A percentile compares a stretch with the other conserved stretches of the same genome.
phyloP scores from a whole-genome alignment of 2,113 vertebrate genomes.

The Parus major region DNA sequence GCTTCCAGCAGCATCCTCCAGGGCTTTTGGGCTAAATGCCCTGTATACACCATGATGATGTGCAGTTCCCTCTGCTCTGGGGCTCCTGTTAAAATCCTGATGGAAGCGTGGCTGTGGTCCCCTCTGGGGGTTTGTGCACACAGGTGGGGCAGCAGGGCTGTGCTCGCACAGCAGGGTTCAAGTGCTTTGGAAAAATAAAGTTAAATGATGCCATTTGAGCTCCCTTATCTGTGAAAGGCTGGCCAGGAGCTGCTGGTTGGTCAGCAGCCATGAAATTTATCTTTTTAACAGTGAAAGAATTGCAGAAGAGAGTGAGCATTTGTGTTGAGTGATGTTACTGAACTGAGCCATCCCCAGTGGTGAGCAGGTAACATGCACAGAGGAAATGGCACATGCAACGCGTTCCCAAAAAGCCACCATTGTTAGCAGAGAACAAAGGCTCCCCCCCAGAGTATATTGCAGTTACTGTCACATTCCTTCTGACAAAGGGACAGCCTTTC shows the following conservation, averaged over 20 bases:
- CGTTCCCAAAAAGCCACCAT: not conserved
- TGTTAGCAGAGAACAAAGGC: constrained; percentile 48
- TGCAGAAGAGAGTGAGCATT: not conserved
- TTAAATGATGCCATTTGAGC: not conserved
- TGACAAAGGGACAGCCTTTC: constrained; percentile 48
- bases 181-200: not conserved
- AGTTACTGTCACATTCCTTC: constrained; percentile 42
- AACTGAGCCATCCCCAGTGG: not conserved
- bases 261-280: not conserved
- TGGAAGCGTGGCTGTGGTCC: not conserved
- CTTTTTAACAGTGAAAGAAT: not conserved
- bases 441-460: constrained; percentile 36
- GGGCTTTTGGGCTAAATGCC: not conserved
- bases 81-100: not conserved
- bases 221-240: not conserved
- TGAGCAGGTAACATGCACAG: not conserved
- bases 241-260: not conserved
- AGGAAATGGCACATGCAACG: not conserved
- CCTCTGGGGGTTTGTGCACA: not conserved
- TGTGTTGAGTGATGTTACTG: not conserved
- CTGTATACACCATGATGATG: rapidly evolving
- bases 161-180: not conserved
- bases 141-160: not conserved
- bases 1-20: not conserved
- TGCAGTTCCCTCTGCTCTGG: not conserved